phyloP scores from a whole-genome alignment of 2,797 vertebrate species.

The Brachyalestes nurse region DNA sequence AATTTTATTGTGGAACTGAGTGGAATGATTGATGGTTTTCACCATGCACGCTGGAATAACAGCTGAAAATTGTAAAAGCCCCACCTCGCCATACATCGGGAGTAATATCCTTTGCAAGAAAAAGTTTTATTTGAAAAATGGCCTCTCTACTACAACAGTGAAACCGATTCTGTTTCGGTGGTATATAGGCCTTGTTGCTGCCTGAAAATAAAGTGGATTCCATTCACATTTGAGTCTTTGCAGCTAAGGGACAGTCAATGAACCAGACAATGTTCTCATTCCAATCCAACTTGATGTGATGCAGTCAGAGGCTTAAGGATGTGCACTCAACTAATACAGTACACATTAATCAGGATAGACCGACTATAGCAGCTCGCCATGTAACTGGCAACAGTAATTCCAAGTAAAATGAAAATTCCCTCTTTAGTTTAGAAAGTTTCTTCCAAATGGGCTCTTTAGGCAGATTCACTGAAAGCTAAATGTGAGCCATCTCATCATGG shows the following conservation, averaged over 20 bases:
- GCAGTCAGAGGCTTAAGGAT: not conserved
- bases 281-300: too few species aligned
- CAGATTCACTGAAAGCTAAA: not conserved
- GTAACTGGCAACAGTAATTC: constrained; percentile 6
- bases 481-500: constrained; percentile 8
- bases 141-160: not conserved
- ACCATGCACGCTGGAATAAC: not conserved
- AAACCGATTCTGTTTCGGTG: not conserved
- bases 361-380: too few species aligned
- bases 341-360: not conserved
- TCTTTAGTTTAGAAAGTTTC: constrained; percentile 4
- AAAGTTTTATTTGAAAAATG: constrained; percentile 1
- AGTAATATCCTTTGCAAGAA: constrained; percentile 9
- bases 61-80: constrained; percentile 21
- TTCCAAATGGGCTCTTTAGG: constrained; percentile 12
- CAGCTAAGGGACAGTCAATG: constrained; percentile 19
- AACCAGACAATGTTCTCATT: not conserved
- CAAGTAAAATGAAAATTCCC: not conserved
- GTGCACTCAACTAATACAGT: not conserved
- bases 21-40: constrained; percentile 55
- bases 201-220: not conserved
- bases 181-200: not conserved
- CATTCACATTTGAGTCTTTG: constrained; percentile 31
- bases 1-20: constrained; percentile 75
- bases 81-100: not conserved